phyloP scores from a whole-genome alignment of 2,113 vertebrate genomes.

The Agelaius phoeniceus region DNA sequence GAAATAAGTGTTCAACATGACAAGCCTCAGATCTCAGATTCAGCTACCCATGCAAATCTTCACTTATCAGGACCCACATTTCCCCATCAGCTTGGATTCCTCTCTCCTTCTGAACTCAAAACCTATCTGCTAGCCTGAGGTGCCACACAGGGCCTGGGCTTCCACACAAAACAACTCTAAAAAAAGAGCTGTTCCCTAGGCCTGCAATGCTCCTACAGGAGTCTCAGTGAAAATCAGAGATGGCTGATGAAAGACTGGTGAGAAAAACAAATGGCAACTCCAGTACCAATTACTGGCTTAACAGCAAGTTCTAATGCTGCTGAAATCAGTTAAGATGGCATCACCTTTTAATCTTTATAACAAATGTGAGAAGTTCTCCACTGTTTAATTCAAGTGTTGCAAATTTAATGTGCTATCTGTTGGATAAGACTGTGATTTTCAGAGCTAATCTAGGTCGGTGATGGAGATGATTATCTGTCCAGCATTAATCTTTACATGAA shows the following conservation, averaged over 20 bases:
- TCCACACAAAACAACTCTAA: background rate
- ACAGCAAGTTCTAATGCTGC: background rate
- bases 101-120: background rate
- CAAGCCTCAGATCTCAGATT: conserved; percentile 27
- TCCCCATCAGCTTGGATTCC: background rate
- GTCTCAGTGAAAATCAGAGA: background rate
- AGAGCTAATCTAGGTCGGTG: background rate
- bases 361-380: conserved; percentile 17
- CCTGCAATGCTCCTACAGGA: background rate
- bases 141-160: background rate
- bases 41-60: background rate
- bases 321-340: background rate
- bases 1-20: conserved; percentile 31
- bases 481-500: background rate
- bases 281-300: background rate
- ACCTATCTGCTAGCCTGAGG: background rate
- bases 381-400: background rate
- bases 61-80: background rate
- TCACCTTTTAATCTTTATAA: background rate
- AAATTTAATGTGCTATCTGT: background rate
- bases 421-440: background rate
- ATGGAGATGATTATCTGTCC: background rate
- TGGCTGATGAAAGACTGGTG: background rate
- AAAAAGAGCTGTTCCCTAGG: background rate
- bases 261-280: background rate